A percentile compares a stretch with the other conserved stretches of the same genome.
Conservation (phyloP, 30 jellyfish, hydroid and myxozoan species). For the Pelagia noctiluca region DNA sequence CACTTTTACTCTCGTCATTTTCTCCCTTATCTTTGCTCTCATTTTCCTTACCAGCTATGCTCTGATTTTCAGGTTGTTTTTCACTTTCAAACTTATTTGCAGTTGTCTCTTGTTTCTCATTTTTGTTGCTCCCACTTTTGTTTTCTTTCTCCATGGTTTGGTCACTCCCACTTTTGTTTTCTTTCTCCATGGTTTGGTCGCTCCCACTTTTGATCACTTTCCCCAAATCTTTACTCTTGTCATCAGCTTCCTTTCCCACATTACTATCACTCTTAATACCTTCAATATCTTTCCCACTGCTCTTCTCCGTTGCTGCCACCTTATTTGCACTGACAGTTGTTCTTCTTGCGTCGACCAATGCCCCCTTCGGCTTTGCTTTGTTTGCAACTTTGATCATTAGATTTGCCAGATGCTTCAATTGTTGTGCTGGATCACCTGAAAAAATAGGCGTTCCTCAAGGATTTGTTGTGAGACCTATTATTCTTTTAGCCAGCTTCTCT, state of each 20-base stretch:
- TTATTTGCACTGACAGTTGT: slow-evolving; percentile 62
- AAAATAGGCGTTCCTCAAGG: too few species aligned
- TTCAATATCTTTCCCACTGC: not conserved
- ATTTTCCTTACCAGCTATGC: not conserved
- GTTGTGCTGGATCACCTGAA: slow-evolving; percentile 70
- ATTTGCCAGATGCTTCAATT: slow-evolving; percentile 55
- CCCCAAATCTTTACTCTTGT: slow-evolving; percentile 8
- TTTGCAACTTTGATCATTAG: slow-evolving; percentile 68
- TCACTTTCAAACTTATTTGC: not conserved
- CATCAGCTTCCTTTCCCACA: slow-evolving; percentile 6
- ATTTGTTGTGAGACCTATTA: too few species aligned
- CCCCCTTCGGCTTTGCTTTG: slow-evolving; percentile 60
- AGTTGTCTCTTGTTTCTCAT: not conserved
- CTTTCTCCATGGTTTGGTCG: not conserved
- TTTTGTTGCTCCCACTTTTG: not conserved
- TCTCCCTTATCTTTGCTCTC: not conserved
- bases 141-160: not conserved
- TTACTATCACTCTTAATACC: slow-evolving; percentile 7
- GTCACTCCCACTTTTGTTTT: slow-evolving; percentile 1
- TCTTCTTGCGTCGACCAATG: slow-evolving; percentile 57
- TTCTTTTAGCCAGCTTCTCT: too few species aligned
- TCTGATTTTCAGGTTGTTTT: slow-evolving; percentile 12
- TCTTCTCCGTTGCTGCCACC: slow-evolving; percentile 9
- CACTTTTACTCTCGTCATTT: slow-evolving; percentile 1
- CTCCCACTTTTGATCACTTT: slow-evolving; percentile 7